Conservation (phyloP, 2,888 invertebrate genomes). For the Ichneumoninae sp. region DNA sequence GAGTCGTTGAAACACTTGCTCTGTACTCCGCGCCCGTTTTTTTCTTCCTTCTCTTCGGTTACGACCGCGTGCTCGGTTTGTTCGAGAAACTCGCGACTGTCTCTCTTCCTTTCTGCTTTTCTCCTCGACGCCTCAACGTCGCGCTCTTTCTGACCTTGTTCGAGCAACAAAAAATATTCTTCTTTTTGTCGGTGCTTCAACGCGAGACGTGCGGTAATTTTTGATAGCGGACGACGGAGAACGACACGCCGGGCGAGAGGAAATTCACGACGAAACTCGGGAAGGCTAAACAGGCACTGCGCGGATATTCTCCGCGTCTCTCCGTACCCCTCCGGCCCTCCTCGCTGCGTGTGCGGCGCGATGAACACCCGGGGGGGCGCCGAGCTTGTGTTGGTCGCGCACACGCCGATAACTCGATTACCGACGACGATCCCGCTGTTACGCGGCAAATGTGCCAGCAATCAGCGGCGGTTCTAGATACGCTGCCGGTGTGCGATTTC, state of each 20-base stretch:
- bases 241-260: constrained; percentile 41
- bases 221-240: not conserved
- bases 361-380: constrained; percentile 29
- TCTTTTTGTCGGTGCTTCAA: not conserved
- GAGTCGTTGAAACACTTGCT: constrained; percentile 40
- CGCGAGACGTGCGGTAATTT: not conserved
- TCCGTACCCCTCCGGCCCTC: constrained; percentile 7
- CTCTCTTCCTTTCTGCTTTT: not conserved
- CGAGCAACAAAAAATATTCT: not conserved
- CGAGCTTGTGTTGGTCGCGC: constrained; percentile 27
- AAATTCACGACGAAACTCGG: constrained; percentile 61
- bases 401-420: constrained; percentile 65
- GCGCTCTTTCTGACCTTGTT: not conserved
- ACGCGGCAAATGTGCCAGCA: constrained; percentile 59
- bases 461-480: constrained; percentile 19
- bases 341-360: constrained; percentile 10
- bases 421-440: constrained; percentile 55
- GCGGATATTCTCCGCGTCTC: constrained; percentile 34
- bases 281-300: constrained; percentile 52
- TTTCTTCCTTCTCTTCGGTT: not conserved
- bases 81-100: not conserved
- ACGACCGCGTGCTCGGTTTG: constrained; percentile 6
- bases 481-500: not conserved
- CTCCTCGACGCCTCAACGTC: not conserved
- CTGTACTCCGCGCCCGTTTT: not conserved